These are phyloP conservation scores for Chionis minor DNA, from an alignment of 2,113 vertebrate species.

Conservation along the genomic window DNA sequence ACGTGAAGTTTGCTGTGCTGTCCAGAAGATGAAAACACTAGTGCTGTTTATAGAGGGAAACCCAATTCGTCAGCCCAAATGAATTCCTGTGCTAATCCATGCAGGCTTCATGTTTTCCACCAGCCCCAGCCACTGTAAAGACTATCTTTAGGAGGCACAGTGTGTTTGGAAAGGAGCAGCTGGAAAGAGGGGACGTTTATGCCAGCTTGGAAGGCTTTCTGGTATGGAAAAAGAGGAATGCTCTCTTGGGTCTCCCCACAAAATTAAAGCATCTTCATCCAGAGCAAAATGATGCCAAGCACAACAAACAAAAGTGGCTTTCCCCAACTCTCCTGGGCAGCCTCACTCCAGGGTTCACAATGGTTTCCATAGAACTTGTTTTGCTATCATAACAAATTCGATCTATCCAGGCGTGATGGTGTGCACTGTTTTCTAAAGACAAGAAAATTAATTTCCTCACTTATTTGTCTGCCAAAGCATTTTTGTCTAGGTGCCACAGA, in stretches of 20 bases:
- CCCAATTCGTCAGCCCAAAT: conserved; percentile 77
- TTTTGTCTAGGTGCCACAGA: conserved; percentile 45
- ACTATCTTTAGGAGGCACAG: conserved; percentile 82
- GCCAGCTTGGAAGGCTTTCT: conserved; percentile 83
- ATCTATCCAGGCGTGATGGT: conserved; percentile 70
- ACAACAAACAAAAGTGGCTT: conserved; percentile 90
- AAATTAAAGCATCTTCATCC: conserved; percentile 77
- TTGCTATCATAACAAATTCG: conserved; percentile 88
- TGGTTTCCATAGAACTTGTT: conserved; percentile 91
- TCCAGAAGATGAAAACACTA: conserved; percentile 68
- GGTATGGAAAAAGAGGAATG: conserved; percentile 78
- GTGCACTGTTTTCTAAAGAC: conserved; percentile 52
- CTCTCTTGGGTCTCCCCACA: conserved; percentile 77
- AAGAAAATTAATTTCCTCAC: conserved; percentile 59
- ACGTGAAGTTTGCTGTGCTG: conserved; percentile 59
- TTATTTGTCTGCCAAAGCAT: conserved; percentile 39
- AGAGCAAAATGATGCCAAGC: conserved; percentile 80
- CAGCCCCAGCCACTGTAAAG: conserved; percentile 62
- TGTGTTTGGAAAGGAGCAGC: conserved; percentile 80
- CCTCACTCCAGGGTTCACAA: conserved; percentile 81
- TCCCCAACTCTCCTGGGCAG: conserved; percentile 84
- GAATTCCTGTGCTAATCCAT: conserved; percentile 75
- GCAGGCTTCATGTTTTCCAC: conserved; percentile 83
- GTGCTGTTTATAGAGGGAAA: conserved; percentile 87
- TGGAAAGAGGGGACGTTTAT: conserved; percentile 74